These are phyloP conservation scores for Drosophila anceps DNA, from an alignment of 2,888 invertebrate genomes.

Conservation along the genomic window DNA sequence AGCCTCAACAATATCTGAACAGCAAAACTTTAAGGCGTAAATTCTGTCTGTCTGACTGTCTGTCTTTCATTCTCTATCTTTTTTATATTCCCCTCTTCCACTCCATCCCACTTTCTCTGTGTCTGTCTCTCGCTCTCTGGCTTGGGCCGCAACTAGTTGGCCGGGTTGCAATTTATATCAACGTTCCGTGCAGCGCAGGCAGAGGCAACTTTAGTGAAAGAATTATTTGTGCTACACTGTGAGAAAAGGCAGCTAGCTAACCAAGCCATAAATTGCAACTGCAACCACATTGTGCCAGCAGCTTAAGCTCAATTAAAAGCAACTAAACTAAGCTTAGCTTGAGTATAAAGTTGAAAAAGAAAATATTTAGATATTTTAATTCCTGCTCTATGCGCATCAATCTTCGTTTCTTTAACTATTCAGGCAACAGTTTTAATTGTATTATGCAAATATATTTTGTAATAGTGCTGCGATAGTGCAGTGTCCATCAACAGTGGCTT, in stretches of 20 bases:
- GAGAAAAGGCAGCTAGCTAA: constrained; percentile 9
- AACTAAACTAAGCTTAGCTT: constrained; percentile 3
- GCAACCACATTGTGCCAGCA: not conserved
- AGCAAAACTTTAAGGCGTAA: constrained; percentile 73
- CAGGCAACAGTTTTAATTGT: not conserved
- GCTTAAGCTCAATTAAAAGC: constrained; percentile 8
- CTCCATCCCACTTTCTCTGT: constrained; percentile 1
- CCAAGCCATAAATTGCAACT: not conserved
- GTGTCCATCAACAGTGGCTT: not conserved
- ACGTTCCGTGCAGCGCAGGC: constrained; percentile 34
- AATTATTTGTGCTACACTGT: constrained; percentile 47
- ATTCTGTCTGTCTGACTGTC: constrained; percentile 49
- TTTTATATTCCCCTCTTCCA: not conserved
- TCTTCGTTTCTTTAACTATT: not conserved
- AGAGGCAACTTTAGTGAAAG: constrained; percentile 44
- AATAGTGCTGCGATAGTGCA: not conserved
- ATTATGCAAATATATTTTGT: not conserved
- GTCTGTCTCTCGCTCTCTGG: not conserved
- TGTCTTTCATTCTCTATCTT: constrained; percentile 16
- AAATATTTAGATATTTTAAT: constrained; percentile 1
- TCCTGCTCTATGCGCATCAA: not conserved
- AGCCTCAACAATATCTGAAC: constrained; percentile 68
- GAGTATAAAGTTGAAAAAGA: not conserved
- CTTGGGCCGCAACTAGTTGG: constrained; percentile 27
- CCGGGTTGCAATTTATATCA: constrained; percentile 63